These are phyloP conservation scores for Muscina levida DNA, from an alignment of 2,888 invertebrate genomes.

Conservation along the genomic window DNA sequence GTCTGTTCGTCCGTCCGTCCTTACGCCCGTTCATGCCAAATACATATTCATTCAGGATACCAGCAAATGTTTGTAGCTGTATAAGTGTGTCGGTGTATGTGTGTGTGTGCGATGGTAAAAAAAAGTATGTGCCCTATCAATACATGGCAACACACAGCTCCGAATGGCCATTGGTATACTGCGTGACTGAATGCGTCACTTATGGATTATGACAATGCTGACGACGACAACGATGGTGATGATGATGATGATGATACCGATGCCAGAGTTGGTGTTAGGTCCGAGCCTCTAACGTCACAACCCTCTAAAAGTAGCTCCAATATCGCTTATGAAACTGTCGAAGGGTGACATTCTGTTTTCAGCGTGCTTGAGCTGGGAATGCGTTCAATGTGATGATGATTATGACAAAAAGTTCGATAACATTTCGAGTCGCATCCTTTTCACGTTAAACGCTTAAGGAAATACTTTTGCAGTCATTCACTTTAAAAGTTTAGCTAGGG, in stretches of 20 bases:
- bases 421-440: constrained; percentile 48
- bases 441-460: constrained; percentile 29
- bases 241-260: constrained; percentile 33
- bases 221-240: constrained; percentile 3
- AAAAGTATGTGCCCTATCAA: constrained; percentile 64
- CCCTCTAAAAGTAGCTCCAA: constrained; percentile 30
- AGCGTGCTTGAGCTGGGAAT: not conserved
- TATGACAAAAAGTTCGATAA: constrained; percentile 56
- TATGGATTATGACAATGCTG: constrained; percentile 58
- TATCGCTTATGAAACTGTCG: constrained; percentile 2
- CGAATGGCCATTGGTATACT: constrained; percentile 52
- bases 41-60: constrained; percentile 11
- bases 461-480: constrained; percentile 49
- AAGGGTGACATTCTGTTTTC: constrained; percentile 23
- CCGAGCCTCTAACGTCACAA: not conserved
- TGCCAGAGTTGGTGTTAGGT: constrained; percentile 1
- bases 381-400: constrained; percentile 9
- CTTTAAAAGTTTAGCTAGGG: constrained; percentile 11
- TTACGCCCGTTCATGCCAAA: not conserved
- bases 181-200: constrained; percentile 63
- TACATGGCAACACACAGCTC: constrained; percentile 48
- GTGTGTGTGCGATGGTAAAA: not conserved
- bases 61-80: not conserved
- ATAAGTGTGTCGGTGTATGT: constrained; percentile 12
- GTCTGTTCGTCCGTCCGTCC: constrained; percentile 30